phyloP scores from a whole-genome alignment of 2,888 invertebrate genomes.

The Buathra laborator region DNA sequence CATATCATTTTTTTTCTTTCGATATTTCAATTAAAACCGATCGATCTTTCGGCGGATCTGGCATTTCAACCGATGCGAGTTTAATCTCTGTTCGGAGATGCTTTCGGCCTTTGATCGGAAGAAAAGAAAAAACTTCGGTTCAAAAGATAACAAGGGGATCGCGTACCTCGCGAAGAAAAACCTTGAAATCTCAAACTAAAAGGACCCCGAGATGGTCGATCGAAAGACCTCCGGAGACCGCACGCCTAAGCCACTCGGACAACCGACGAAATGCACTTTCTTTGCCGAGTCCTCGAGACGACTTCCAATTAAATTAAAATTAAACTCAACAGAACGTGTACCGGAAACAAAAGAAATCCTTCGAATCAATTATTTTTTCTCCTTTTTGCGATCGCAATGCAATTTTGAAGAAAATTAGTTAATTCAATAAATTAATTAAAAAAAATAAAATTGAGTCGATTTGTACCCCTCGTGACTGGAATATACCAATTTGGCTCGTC shows the following conservation, averaged over 20 bases:
- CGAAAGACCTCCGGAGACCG: conserved; percentile 6
- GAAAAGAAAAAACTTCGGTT: background rate
- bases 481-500: conserved; percentile 22
- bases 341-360: conserved; percentile 65
- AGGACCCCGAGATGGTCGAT: conserved; percentile 12
- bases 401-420: background rate
- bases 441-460: background rate
- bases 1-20: background rate
- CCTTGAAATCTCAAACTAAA: conserved; percentile 36
- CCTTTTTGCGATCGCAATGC: background rate
- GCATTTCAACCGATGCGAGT: conserved; percentile 10
- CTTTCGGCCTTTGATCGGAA: conserved; percentile 34
- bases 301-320: conserved; percentile 80
- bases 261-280: conserved; percentile 66
- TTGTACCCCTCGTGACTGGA: conserved; percentile 48
- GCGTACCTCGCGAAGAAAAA: conserved; percentile 1
- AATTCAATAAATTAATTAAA: background rate
- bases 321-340: conserved; percentile 61
- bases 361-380: conserved; percentile 7
- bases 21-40: conserved; percentile 1
- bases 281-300: conserved; percentile 79
- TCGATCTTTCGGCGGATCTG: background rate
- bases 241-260: conserved; percentile 33
- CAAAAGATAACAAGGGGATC: conserved; percentile 28
- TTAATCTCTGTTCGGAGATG: conserved; percentile 15